Conservation (phyloP, 2,797 vertebrate species). For the Pangasius larnaudii region DNA sequence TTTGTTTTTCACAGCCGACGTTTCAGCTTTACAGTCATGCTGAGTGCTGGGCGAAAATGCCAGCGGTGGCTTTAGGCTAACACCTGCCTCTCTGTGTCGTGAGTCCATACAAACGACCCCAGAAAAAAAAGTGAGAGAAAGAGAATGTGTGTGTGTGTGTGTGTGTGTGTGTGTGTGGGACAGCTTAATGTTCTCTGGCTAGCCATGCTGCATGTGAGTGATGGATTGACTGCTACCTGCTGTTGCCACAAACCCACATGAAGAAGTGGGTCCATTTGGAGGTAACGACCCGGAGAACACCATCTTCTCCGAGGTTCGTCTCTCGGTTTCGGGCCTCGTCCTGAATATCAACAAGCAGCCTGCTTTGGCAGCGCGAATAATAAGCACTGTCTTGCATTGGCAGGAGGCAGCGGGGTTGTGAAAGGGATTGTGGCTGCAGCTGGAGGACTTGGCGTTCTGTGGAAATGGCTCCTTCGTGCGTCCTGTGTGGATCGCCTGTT, state of each 20-base stretch:
- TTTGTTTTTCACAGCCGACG: background rate
- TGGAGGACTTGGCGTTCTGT: conserved; percentile 52
- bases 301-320: conserved; percentile 28
- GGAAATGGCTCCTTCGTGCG: conserved; percentile 27
- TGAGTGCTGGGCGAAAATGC: conserved; percentile 59
- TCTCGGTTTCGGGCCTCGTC: conserved; percentile 35
- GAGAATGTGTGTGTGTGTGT: conserved; percentile 41
- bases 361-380: conserved; percentile 61
- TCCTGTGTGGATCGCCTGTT: conserved; percentile 36
- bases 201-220: conserved; percentile 53
- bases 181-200: conserved; percentile 47
- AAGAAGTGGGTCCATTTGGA: conserved; percentile 46
- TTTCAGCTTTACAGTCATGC: conserved; percentile 11
- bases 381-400: conserved; percentile 61
- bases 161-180: conserved; percentile 9
- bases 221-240: conserved; percentile 55
- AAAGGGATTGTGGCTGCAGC: conserved; percentile 55
- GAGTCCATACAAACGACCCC: conserved; percentile 65
- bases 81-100: conserved; percentile 68
- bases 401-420: conserved; percentile 46
- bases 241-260: conserved; percentile 51
- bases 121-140: background rate
- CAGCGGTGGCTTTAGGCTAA: conserved; percentile 71
- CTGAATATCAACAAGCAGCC: conserved; percentile 61
- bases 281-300: conserved; percentile 39